A percentile compares a stretch with the other conserved stretches of the same genome.
Evolutionary conservation across 2,888 invertebrate genomes (phyloP).

Genomic region (Sinopyrophorus schimmeli): DNA sequence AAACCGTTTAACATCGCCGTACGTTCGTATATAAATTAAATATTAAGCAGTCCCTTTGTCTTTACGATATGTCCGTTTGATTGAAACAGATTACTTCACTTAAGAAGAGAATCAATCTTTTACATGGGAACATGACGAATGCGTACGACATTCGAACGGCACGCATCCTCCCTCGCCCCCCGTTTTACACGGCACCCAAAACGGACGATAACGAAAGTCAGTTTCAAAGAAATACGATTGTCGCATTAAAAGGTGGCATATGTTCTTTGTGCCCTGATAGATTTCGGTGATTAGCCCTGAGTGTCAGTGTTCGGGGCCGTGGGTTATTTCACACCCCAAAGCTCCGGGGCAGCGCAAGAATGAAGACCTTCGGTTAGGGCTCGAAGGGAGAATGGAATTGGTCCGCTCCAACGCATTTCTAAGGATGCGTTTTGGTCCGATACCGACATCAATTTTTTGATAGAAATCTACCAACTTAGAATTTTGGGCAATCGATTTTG

Average conservation of each 20-base stretch:
- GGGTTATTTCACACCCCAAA: constrained; percentile 20
- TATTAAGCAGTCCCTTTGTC: constrained; percentile 18
- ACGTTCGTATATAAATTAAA: constrained; percentile 21
- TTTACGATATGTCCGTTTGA: constrained; percentile 8
- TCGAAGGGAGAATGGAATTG: neutral
- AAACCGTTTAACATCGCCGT: constrained; percentile 6
- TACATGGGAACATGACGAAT: constrained; percentile 14
- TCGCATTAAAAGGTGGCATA: no score
- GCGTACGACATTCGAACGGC: constrained; percentile 1
- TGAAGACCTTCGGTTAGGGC: neutral
- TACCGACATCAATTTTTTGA: constrained; percentile 21
- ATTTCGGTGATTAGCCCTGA: constrained; percentile 19
- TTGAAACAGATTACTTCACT: constrained; percentile 18
- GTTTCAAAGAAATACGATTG: no score
- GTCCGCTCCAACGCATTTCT: constrained; percentile 16
- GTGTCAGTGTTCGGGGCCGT: constrained; percentile 17
- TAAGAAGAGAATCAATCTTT: constrained; percentile 18
- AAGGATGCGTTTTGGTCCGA: constrained; percentile 16
- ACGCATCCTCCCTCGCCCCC: neutral
- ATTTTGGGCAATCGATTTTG: constrained; percentile 14
- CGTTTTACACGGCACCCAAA: neutral
- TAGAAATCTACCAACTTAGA: constrained; percentile 13
- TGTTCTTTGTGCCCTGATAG: constrained; percentile 16
- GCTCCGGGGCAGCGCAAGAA: constrained; percentile 16
- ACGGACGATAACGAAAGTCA: neutral